phyloP scores from a whole-genome alignment of 2,888 invertebrate species.

The Thereva nobilitata region DNA sequence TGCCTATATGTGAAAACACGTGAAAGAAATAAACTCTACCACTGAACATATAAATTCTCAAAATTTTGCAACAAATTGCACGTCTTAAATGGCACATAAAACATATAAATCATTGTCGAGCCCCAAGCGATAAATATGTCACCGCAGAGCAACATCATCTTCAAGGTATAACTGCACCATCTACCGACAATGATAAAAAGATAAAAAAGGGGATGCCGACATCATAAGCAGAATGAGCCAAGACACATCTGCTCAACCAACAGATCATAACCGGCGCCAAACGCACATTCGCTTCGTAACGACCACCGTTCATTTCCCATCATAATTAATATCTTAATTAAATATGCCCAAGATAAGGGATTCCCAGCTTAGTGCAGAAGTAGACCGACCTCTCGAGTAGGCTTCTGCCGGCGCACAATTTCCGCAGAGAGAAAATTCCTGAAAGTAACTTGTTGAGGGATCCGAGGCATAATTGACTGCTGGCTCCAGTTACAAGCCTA shows the following conservation, averaged over 20 bases:
- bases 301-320: constrained; percentile 31
- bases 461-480: constrained; percentile 17
- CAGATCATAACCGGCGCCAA: constrained; percentile 36
- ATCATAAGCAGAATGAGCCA: constrained; percentile 17
- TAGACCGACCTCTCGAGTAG: background rate
- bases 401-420: background rate
- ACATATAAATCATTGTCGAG: constrained; percentile 25
- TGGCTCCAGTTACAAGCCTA: constrained; percentile 14
- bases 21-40: too few species aligned
- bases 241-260: constrained; percentile 24
- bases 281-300: constrained; percentile 29
- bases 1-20: too few species aligned
- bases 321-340: constrained; percentile 41
- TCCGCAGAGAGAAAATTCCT: background rate
- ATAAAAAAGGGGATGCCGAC: constrained; percentile 13
- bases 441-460: background rate
- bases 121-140: constrained; percentile 36
- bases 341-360: constrained; percentile 37
- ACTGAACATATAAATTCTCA: background rate
- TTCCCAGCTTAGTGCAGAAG: constrained; percentile 21
- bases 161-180: constrained; percentile 11
- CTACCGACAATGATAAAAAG: constrained; percentile 8
- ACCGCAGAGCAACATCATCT: constrained; percentile 24
- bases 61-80: background rate
- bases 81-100: background rate